Conservation (phyloP, 2,113 vertebrate genomes). For the Urocynchramus pylzowi region DNA sequence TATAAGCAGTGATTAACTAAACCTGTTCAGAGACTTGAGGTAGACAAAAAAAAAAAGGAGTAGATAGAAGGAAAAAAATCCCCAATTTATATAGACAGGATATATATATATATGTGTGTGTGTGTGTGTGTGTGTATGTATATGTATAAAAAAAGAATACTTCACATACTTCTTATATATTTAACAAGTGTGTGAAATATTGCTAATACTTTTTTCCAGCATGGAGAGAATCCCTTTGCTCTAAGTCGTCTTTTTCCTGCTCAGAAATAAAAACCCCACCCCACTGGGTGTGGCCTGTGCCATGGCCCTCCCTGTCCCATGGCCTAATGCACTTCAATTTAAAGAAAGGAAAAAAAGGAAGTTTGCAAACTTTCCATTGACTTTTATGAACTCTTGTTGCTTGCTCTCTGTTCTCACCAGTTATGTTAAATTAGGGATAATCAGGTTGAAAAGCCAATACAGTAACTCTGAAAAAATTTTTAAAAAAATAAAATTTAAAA, state of each 20-base stretch:
- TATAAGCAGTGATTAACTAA: conserved; percentile 10
- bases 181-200: neutral
- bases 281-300: neutral
- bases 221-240: neutral
- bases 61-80: neutral
- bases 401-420: neutral
- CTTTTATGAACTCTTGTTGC: neutral
- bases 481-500: neutral
- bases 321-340: neutral
- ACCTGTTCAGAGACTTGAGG: neutral
- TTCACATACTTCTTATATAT: neutral
- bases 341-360: neutral
- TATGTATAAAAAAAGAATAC: too few relatives aligned
- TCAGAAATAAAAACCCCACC: neutral
- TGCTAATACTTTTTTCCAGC: neutral
- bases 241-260: neutral
- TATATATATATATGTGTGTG: too few relatives aligned
- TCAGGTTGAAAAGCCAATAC: neutral
- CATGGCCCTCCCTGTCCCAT: neutral
- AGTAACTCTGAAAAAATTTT: neutral
- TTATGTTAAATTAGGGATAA: neutral
- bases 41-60: neutral
- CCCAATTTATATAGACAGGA: neutral
- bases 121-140: too few relatives aligned
- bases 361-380: neutral